Evolutionary conservation across 1,140 invertebrate genomes (phyloP), one percentile per base, ranked within the genome.

Genomic region (Trichoplusia ni): DNA sequence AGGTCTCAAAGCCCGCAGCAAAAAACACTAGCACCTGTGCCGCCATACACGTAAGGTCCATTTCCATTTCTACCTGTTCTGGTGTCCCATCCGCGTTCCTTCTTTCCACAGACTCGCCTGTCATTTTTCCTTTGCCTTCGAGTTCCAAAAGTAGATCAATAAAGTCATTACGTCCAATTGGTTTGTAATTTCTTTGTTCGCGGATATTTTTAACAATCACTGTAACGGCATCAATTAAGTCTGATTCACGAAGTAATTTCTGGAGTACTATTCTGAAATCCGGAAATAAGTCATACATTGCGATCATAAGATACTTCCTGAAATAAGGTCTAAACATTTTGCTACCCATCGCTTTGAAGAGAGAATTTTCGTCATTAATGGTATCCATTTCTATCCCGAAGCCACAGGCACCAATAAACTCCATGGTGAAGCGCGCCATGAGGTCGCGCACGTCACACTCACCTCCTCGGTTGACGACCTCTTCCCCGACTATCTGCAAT

Each of bases 11-110:
- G 0, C 89, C 88, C 42, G 92, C 94, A 2, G 90, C 64, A 46
- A 92, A 92, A 53, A 93, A 93, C 0, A 93, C 65, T 42, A 92
- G 91, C 0, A 87, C 76, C 74, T 93, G 91, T 0, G 91, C 91
- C 1, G 84, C 82, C 0, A 93, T 75, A 49, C 82, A 65, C 0
- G 72, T 49, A 0, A 77, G 25, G 21, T 73, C 80, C 58, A 85
- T 66, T 31, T 82, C 71, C 53, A 75, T 66, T 25, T 82, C 75
- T 0, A 70, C 69, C 21, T 38, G 23, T 9, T 33, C 27, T 14
- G 77, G 73, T n/a, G 54, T 65, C 13, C 79, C 76, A 29, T 81
- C 72, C 13, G 65, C 35, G 42, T 69, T 65, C 3, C 69, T 89
- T 29, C 83, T 91, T 71, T 91, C 86, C 31, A 81, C 70, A 19